Conservation (phyloP, 2,888 invertebrate genomes). For the Ecliptopera silaceata region DNA sequence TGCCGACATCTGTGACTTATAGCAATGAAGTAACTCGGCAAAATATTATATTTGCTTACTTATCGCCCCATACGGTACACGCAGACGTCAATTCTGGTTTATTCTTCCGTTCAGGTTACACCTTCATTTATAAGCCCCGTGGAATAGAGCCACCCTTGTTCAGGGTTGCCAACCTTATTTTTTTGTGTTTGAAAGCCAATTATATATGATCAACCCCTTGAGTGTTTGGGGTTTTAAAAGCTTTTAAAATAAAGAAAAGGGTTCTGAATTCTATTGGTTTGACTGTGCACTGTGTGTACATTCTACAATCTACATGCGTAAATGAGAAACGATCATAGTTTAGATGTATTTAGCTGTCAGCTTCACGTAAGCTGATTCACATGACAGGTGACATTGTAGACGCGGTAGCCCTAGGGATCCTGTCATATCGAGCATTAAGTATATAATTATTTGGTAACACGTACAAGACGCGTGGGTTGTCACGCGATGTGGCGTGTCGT, state of each 20-base stretch:
- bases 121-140: constrained; percentile 31
- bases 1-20: constrained; percentile 38
- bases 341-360: constrained; percentile 7
- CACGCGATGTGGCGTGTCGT: constrained; percentile 74
- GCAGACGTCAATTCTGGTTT: constrained; percentile 37
- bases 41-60: constrained; percentile 37
- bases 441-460: constrained; percentile 60
- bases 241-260: constrained; percentile 17
- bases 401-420: constrained; percentile 26
- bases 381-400: constrained; percentile 6
- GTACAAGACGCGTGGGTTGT: constrained; percentile 47
- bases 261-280: constrained; percentile 5
- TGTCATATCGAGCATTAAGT: constrained; percentile 49
- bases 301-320: not conserved
- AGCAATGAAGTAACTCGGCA: constrained; percentile 13
- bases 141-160: constrained; percentile 22
- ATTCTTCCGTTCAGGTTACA: constrained; percentile 36
- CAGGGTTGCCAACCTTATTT: constrained; percentile 16
- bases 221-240: constrained; percentile 18
- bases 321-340: not conserved
- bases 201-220: constrained; percentile 22
- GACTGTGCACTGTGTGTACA: not conserved
- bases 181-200: constrained; percentile 23
- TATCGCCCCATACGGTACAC: constrained; percentile 35
- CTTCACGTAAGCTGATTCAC: constrained; percentile 10